phyloP scores from a whole-genome alignment of 2,888 invertebrate genomes.

The Sarcophaga rosellei region DNA sequence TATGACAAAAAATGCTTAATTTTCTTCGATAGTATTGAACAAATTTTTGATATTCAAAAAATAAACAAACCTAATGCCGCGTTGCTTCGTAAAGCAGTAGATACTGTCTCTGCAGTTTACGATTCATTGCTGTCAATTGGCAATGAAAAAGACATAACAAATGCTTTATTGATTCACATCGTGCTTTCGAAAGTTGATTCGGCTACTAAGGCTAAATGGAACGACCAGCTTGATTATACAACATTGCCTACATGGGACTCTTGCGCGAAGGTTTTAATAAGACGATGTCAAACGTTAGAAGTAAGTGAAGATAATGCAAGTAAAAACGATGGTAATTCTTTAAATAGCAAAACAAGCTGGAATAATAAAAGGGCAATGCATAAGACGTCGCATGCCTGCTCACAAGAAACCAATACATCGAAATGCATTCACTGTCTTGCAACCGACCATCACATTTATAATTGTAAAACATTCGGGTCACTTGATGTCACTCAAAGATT shows the following conservation, averaged over 20 bases:
- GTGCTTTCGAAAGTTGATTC: slow-evolving; percentile 27
- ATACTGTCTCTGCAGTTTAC: slow-evolving; percentile 26
- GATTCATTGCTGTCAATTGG: slow-evolving; percentile 31
- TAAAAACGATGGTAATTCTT: neutral
- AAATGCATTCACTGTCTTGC: neutral
- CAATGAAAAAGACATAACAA: neutral
- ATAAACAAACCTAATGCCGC: neutral
- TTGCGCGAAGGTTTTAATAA: neutral
- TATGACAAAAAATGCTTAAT: slow-evolving; percentile 31
- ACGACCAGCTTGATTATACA: slow-evolving; percentile 28
- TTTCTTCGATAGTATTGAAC: slow-evolving; percentile 16
- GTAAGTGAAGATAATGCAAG: neutral
- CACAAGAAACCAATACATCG: neutral
- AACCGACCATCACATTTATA: neutral
- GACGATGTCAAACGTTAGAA: slow-evolving; percentile 14
- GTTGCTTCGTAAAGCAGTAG: too few relatives aligned
- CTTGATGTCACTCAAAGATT: neutral
- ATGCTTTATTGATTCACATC: slow-evolving; percentile 22
- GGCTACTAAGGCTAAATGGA: slow-evolving; percentile 26
- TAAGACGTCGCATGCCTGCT: neutral
- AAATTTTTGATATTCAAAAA: slow-evolving; percentile 34
- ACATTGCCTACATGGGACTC: slow-evolving; percentile 14
- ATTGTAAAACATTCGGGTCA: slow-evolving; percentile 11
- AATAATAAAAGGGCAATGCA: neutral
- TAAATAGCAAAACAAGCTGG: too few relatives aligned